Evolutionary conservation across 2,113 vertebrate genomes (phyloP).

Genomic region (Eubucco bourcierii): DNA sequence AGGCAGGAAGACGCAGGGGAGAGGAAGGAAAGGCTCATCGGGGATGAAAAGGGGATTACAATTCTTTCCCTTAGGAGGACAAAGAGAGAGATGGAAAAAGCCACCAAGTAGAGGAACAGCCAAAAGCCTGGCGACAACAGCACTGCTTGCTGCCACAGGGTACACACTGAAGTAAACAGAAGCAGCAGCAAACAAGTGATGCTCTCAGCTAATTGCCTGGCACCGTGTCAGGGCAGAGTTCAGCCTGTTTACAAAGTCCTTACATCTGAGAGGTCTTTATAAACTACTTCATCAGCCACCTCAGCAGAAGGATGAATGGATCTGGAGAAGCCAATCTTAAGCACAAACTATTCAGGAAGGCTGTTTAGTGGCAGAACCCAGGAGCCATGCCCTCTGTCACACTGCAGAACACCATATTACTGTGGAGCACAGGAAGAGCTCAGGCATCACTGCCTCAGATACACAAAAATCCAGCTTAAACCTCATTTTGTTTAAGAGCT

Average conservation of each 20-base stretch:
- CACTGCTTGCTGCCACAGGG: neutral
- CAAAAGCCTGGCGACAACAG: neutral
- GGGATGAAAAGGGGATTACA: neutral
- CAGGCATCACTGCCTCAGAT: neutral
- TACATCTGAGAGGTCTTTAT: neutral
- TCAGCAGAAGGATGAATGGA: neutral
- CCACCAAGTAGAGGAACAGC: neutral
- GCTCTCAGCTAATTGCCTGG: neutral
- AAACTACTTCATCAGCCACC: neutral
- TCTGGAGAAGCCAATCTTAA: neutral
- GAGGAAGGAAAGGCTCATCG: neutral
- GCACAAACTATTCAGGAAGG: neutral
- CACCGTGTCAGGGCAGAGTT: neutral
- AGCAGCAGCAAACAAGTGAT: neutral
- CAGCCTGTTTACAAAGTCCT: neutral
- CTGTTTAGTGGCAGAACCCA: neutral
- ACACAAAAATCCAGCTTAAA: neutral
- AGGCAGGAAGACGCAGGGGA: neutral
- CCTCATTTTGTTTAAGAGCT: neutral
- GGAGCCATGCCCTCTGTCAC: neutral
- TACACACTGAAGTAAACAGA: neutral
- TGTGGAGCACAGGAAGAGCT: neutral
- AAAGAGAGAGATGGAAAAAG: constrained; percentile 4
- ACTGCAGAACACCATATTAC: neutral
- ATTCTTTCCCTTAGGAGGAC: neutral